These are phyloP conservation scores for Umimayanthus kanabou DNA, from an alignment of 92 coral and sea anemone genomes.

Conservation along the genomic window DNA sequence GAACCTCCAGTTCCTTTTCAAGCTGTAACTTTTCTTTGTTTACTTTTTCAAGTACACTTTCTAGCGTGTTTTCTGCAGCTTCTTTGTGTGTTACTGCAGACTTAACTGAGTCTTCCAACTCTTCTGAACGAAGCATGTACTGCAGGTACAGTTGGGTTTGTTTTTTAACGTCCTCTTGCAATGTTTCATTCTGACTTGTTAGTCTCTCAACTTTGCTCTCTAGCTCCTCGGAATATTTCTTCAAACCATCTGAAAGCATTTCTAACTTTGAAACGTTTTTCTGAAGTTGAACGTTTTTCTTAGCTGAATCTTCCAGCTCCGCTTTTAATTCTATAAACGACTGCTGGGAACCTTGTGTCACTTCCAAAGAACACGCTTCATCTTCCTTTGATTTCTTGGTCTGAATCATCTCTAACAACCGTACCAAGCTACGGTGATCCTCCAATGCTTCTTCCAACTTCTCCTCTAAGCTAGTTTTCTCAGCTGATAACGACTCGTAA, in stretches of 20 bases:
- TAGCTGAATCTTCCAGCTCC: background rate
- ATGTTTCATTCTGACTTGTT: background rate
- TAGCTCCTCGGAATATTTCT: conserved; percentile 12
- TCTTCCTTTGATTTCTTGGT: background rate
- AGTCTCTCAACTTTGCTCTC: background rate
- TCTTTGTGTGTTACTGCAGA: conserved; percentile 18
- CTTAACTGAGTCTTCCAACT: background rate
- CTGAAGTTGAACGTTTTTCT: background rate
- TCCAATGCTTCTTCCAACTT: conserved; percentile 12
- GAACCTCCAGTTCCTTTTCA: background rate
- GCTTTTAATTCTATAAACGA: background rate
- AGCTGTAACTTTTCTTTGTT: conserved; percentile 16
- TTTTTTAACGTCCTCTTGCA: background rate
- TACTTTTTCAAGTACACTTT: background rate
- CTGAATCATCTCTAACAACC: background rate
- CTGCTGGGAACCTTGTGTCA: background rate
- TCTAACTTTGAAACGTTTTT: background rate
- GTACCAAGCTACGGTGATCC: background rate
- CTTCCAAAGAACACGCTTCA: background rate
- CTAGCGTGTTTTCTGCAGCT: conserved; percentile 9
- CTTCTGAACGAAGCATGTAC: conserved; percentile 17
- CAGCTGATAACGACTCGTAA: background rate
- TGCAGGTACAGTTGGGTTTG: conserved; percentile 11
- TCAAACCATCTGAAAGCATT: background rate
- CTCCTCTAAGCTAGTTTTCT: conserved; percentile 5